A percentile compares a stretch with the other conserved stretches of the same genome.
Conservation (phyloP, 92 coral and sea anemone species). For the Zoanthus sansibaricus region DNA sequence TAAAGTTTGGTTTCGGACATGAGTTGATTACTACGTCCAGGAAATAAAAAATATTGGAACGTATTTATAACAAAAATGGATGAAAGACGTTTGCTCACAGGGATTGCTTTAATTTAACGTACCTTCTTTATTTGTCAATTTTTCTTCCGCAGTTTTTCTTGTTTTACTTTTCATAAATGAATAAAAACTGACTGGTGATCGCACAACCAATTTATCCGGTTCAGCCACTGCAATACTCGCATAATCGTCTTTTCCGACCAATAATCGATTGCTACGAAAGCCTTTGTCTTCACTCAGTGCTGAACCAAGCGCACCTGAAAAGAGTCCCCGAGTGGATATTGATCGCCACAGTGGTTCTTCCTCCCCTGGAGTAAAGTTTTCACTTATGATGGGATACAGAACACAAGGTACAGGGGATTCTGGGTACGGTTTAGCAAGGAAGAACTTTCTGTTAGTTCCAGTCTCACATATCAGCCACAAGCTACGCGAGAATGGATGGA, state of each 20-base stretch:
- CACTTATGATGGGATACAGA: conserved; percentile 78
- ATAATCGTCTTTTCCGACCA: conserved; percentile 74
- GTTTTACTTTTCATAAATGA: conserved; percentile 60
- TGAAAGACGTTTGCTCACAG: no score
- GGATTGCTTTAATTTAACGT: background rate
- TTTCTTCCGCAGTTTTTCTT: conserved; percentile 12
- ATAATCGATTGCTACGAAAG: conserved; percentile 86
- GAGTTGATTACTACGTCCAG: no score
- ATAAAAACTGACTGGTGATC: conserved; percentile 87
- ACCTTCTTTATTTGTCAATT: conserved; percentile 28
- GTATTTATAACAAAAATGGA: no score
- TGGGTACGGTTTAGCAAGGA: conserved; percentile 83
- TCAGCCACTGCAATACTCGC: conserved; percentile 84
- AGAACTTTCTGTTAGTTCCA: conserved; percentile 90
- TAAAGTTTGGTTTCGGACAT: no score
- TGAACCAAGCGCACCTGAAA: conserved; percentile 64
- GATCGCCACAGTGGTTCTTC: conserved; percentile 70
- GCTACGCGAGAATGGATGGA: conserved; percentile 91
- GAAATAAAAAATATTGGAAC: no score
- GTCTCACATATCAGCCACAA: conserved; percentile 96
- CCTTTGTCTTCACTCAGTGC: conserved; percentile 74
- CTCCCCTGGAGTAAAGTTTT: conserved; percentile 39
- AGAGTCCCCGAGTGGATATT: conserved; percentile 82
- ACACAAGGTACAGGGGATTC: conserved; percentile 92
- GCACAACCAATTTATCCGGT: conserved; percentile 82